These are phyloP conservation scores for Molossus molossus DNA, from an alignment of 2,797 vertebrate species.

Conservation along the genomic window DNA sequence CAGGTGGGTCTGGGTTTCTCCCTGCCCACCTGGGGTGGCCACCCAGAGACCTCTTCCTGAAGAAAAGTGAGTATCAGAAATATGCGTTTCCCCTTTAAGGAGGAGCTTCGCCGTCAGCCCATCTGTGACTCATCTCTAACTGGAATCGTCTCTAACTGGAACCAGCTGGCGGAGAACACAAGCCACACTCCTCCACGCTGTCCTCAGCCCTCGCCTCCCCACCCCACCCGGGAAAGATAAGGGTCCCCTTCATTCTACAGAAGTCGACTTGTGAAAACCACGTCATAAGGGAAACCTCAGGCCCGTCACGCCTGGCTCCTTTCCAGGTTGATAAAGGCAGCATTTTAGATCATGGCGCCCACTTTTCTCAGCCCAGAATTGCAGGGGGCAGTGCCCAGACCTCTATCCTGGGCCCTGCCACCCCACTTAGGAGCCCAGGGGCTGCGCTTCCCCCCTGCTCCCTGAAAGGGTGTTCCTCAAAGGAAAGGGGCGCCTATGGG, in stretches of 20 bases:
- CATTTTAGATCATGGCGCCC: fast-evolving
- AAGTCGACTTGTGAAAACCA: fast-evolving
- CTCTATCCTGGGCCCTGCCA: neutral
- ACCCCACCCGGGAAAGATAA: fast-evolving
- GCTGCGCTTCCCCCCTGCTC: neutral
- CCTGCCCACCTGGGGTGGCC: neutral
- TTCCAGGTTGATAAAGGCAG: neutral
- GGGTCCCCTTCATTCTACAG: fast-evolving
- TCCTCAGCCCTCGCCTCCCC: fast-evolving
- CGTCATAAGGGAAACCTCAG: neutral
- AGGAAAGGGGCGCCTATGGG: neutral
- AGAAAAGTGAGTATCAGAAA: neutral
- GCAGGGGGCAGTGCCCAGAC: neutral
- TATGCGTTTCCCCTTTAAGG: neutral
- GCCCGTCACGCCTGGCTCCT: fast-evolving
- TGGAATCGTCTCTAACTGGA: neutral
- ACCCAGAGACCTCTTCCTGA: neutral
- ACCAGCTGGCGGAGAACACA: neutral
- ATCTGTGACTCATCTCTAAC: neutral
- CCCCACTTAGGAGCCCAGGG: neutral
- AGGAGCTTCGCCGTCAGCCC: fast-evolving
- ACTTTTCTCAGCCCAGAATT: neutral
- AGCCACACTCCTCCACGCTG: neutral
- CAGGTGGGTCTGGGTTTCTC: neutral
- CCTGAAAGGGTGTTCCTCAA: neutral